These are phyloP conservation scores for Gorsachius goisagi DNA, from an alignment of 2,113 vertebrate genomes.

Conservation along the genomic window DNA sequence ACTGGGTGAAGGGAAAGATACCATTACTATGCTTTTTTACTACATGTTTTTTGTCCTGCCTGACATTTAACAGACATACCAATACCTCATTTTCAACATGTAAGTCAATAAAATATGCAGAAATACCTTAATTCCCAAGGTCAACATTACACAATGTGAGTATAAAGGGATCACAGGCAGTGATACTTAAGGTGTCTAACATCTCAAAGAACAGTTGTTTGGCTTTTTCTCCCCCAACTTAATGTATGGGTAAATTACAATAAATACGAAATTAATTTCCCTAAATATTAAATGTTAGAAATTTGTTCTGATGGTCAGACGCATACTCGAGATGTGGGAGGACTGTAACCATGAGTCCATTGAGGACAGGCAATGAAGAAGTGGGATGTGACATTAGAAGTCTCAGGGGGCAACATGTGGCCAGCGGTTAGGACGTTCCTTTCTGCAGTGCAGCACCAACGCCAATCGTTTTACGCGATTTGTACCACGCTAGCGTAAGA, in stretches of 20 bases:
- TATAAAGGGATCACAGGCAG: neutral
- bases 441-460: constrained; percentile 40
- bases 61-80: neutral
- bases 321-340: neutral
- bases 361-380: neutral
- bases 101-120: neutral
- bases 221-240: neutral
- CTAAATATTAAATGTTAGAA: neutral
- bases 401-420: constrained; percentile 51
- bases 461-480: neutral
- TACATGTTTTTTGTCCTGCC: neutral
- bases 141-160: neutral
- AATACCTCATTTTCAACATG: neutral
- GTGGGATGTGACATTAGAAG: constrained; percentile 40
- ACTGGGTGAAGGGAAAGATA: neutral
- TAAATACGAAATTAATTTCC: neutral
- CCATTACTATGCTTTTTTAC: neutral
- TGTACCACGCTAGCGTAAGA: neutral
- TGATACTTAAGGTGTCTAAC: neutral
- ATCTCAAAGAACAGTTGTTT: neutral
- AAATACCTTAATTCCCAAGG: neutral
- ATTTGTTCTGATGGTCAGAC: neutral
- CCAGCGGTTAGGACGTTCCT: neutral
- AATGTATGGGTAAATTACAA: neutral
- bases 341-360: neutral